Base-by-base conservation (phyloP, 2,888 invertebrate genomes). In the Agrochola macilenta region DNA sequence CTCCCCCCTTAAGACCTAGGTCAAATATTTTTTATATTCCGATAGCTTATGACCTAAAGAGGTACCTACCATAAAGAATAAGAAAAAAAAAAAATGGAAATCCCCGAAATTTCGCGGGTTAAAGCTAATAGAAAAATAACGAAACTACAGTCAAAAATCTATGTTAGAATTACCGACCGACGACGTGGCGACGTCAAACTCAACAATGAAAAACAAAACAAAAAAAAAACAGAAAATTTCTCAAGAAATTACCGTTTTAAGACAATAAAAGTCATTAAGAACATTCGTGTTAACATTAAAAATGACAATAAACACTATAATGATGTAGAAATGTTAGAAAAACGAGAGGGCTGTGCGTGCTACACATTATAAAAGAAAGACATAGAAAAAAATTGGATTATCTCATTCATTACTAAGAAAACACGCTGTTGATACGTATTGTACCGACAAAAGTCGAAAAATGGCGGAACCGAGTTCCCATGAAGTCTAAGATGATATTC, bases 401-500 rank as follows among this genome's bases (percentile, higher is more conserved):
- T 93, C 94, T 92, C 92, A 92, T 94, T 95, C 94, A 94, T 95
- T 95, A 95, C 95, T 91, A 79, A 93, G 95, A 95, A 95, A 92
- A 93, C 91, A 92, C 91, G 89, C 91, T 91, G 88, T 91, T 88
- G 89, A 90, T 92, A 63, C 69, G 73, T 82, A 85, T 79, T 72
- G 79, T 91, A 88, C 95, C 94, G 94, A 94, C 95, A 94, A 94
- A 93, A 91, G 91, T 92, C 87, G 87, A 88, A 91, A 92, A 94
- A 95, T 95, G 94, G 95, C 95, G 93, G 94, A 94, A 91, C 91
- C 88, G 90, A 88, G 92, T 96, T 96, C 96, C 94, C 96, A 96
- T 96, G 95, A 96, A 96, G 92, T 89, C 93, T 93, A 93, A 95
- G 95, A 96, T 95, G 91, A 93, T 91, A 93, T 91, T 90, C 90